These are phyloP conservation scores for Lithosia quadra DNA, from an alignment of 2,888 invertebrate species.

Conservation along the genomic window DNA sequence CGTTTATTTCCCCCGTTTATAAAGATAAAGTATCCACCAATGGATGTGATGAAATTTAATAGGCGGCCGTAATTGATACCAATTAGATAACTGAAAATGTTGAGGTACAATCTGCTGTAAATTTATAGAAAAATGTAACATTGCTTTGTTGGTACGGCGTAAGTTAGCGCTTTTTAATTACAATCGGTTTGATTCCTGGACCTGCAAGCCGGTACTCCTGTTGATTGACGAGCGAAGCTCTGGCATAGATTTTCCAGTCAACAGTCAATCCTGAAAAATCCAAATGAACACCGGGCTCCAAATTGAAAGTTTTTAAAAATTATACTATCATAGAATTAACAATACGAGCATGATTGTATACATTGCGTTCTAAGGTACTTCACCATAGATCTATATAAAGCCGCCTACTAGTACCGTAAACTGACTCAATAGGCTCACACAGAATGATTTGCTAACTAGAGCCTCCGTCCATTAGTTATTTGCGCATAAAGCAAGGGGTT, in stretches of 20 bases:
- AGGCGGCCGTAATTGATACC: slow-evolving; percentile 4
- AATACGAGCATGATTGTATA: background rate
- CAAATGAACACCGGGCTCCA: too few species aligned
- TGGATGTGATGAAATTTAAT: slow-evolving; percentile 27
- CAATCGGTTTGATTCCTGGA: too few species aligned
- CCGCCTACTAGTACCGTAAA: slow-evolving; percentile 7
- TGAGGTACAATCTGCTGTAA: background rate
- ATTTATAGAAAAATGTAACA: background rate
- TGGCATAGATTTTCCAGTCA: too few species aligned
- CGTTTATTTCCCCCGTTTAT: slow-evolving; percentile 33
- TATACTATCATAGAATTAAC: background rate
- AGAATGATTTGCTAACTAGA: slow-evolving; percentile 31
- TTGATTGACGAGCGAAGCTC: too few species aligned
- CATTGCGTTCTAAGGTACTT: background rate
- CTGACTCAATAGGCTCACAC: slow-evolving; percentile 21
- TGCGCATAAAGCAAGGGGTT: slow-evolving; percentile 27
- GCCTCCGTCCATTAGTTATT: slow-evolving; percentile 36
- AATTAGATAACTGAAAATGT: slow-evolving; percentile 9
- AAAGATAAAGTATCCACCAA: slow-evolving; percentile 36
- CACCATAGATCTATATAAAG: slow-evolving; percentile 7
- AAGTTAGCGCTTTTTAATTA: background rate
- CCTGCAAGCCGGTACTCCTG: too few species aligned
- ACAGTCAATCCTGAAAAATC: too few species aligned
- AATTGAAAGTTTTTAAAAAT: too few species aligned
- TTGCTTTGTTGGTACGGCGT: background rate